phyloP scores from a whole-genome alignment of 30 jellyfish, hydroid and myxozoan species.

The Hydractinia echinata region DNA sequence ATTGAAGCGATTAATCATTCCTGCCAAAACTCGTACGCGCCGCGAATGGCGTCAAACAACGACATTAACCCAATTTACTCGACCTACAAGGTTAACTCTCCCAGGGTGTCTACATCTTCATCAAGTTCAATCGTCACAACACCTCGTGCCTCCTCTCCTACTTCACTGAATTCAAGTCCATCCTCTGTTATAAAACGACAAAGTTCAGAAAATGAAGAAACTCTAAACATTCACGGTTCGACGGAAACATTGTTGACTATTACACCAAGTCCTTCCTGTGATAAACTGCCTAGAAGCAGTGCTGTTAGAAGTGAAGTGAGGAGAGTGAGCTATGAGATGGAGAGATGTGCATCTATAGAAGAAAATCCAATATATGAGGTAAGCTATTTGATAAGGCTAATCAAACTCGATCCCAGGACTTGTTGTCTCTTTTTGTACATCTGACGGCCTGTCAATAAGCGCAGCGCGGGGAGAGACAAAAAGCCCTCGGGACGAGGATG shows the following conservation, averaged over 20 bases:
- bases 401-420: too few relatives aligned
- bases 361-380: constrained; percentile 14
- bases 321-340: not conserved
- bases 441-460: too few relatives aligned
- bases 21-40: constrained; percentile 57
- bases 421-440: too few relatives aligned
- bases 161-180: not conserved
- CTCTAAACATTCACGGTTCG: constrained; percentile 6
- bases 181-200: constrained; percentile 5
- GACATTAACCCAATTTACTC: constrained; percentile 12
- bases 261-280: constrained; percentile 20
- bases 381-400: not conserved
- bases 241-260: constrained; percentile 20
- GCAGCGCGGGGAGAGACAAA: too few relatives aligned
- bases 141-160: not conserved
- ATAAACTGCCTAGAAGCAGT: not conserved
- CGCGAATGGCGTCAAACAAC: constrained; percentile 21
- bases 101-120: not conserved
- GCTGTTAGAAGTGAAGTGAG: not conserved
- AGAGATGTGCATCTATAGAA: not conserved
- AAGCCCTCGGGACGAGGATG: too few relatives aligned
- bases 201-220: not conserved
- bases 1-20: constrained; percentile 70
- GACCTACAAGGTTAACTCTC: not conserved
- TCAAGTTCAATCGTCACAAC: not conserved